phyloP scores from a whole-genome alignment of 2,113 vertebrate genomes.

The Aldabrachelys gigantea region DNA sequence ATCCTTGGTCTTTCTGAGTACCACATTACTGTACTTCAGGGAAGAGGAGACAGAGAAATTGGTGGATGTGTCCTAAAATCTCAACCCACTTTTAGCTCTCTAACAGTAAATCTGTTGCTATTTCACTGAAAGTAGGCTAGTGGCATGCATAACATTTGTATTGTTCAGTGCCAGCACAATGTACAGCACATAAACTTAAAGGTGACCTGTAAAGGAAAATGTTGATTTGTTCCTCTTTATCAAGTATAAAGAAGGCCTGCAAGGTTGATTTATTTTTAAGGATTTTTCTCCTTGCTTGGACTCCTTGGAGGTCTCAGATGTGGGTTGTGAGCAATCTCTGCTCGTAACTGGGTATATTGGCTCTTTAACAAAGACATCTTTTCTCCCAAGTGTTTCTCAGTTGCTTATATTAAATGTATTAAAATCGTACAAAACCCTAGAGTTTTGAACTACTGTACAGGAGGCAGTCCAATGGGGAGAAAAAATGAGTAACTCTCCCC shows the following conservation, averaged over 20 bases:
- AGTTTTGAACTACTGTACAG: conserved; percentile 49
- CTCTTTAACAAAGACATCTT: conserved; percentile 31
- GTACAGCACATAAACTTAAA: not conserved
- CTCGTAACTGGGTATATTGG: not conserved
- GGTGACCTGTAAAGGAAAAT: accelerated
- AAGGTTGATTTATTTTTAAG: not conserved
- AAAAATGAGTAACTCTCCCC: accelerated
- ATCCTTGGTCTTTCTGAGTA: not conserved
- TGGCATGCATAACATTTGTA: not conserved
- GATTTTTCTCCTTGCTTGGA: not conserved
- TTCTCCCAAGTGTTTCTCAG: not conserved
- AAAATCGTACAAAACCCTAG: conserved; percentile 24
- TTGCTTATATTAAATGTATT: not conserved
- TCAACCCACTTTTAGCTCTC: not conserved
- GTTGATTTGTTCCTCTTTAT: not conserved
- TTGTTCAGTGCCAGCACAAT: not conserved
- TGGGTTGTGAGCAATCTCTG: not conserved
- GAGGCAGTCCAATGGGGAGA: not conserved
- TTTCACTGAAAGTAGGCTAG: not conserved
- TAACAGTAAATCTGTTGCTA: not conserved
- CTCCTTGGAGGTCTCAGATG: not conserved
- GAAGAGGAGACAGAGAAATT: conserved; percentile 19
- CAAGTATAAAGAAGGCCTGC: not conserved
- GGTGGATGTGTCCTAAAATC: not conserved
- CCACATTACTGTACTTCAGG: not conserved